Evolutionary conservation across 2,113 vertebrate species (phyloP).

Genomic region (Mustelus asterias): DNA sequence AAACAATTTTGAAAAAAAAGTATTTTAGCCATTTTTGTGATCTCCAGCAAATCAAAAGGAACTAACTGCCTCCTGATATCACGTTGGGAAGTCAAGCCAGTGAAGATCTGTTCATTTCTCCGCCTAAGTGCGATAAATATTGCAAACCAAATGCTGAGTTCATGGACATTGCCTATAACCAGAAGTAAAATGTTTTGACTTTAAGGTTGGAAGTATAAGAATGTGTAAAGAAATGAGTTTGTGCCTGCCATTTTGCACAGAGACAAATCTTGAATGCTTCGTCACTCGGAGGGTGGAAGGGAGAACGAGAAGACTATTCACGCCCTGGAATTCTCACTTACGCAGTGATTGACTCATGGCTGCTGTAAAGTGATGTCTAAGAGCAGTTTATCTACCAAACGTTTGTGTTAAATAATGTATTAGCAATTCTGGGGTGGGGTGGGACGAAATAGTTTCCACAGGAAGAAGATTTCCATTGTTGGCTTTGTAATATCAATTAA

Average conservation of each 20-base stretch:
- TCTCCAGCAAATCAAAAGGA: not conserved
- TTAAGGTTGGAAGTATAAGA: not conserved
- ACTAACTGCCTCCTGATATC: not conserved
- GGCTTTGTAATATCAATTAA: not conserved
- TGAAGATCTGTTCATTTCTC: constrained; percentile 14
- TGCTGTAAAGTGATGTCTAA: not conserved
- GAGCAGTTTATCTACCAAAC: not conserved
- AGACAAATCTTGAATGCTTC: not conserved
- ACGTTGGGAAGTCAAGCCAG: not conserved
- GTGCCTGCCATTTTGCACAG: not conserved
- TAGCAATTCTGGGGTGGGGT: not conserved
- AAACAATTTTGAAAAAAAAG: not conserved
- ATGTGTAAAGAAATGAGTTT: not conserved
- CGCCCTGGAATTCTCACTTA: not conserved
- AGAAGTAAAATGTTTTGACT: not conserved
- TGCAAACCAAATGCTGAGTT: not conserved
- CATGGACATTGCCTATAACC: not conserved
- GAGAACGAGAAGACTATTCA: not conserved
- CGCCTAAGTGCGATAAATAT: not conserved
- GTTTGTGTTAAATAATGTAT: not conserved
- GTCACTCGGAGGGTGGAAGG: not conserved
- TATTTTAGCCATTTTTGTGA: constrained; percentile 9
- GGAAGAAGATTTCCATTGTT: not conserved
- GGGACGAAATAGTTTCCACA: not conserved
- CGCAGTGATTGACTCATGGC: not conserved